A percentile compares a stretch with the other conserved stretches of the same genome.
phyloP scores from a whole-genome alignment of 2,113 vertebrate species.

The Stegastes partitus region DNA sequence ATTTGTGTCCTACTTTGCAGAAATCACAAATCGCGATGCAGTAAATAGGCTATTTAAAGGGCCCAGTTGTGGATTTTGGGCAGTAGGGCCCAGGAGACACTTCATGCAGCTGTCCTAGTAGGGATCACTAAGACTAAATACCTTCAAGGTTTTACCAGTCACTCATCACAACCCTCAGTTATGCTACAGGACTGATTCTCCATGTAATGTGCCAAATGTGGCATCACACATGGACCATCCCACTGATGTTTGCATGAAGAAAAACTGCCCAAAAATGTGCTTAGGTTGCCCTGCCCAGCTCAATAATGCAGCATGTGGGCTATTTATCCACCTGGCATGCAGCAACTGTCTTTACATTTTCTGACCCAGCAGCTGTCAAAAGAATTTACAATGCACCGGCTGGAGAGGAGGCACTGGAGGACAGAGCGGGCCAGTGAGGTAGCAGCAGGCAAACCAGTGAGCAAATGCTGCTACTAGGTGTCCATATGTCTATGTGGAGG shows the following conservation, averaged over 20 bases:
- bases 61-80: background rate
- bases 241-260: background rate
- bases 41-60: slow-evolving; percentile 23
- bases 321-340: slow-evolving; percentile 61
- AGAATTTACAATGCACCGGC: slow-evolving; percentile 36
- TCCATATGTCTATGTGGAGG: background rate
- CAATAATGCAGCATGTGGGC: slow-evolving; percentile 26
- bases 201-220: slow-evolving; percentile 24
- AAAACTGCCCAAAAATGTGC: slow-evolving; percentile 21
- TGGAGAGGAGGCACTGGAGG: slow-evolving; percentile 11
- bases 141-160: background rate
- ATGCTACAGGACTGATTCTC: background rate
- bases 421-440: background rate
- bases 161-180: background rate
- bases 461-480: background rate
- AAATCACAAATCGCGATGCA: slow-evolving; percentile 20
- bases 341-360: slow-evolving; percentile 74
- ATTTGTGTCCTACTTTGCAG: slow-evolving; percentile 37
- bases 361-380: slow-evolving; percentile 58
- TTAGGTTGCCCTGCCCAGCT: slow-evolving; percentile 1
- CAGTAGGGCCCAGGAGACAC: slow-evolving; percentile 1
- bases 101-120: background rate
- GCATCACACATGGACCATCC: slow-evolving; percentile 11
- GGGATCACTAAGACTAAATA: slow-evolving; percentile 4
- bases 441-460: background rate